A percentile compares a stretch with the other conserved stretches of the same genome.
These are phyloP conservation scores for Vipera ursinii DNA, from an alignment of 2,797 vertebrate species.

Conservation along the genomic window DNA sequence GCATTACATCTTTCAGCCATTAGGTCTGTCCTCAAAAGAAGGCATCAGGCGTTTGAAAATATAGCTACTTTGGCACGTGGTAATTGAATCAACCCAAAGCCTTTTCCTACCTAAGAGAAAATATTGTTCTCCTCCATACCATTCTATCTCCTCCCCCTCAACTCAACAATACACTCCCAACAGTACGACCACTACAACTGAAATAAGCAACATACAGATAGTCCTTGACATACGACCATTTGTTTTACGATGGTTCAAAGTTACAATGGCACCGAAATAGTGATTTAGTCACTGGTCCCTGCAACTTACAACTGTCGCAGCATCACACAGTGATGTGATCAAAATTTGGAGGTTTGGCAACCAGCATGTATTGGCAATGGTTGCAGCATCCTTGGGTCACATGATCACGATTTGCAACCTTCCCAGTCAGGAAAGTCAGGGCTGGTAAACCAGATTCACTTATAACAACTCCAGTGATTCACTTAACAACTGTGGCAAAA, in stretches of 20 bases:
- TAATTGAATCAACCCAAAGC: not conserved
- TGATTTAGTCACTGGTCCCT: not conserved
- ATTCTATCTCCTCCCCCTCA: not conserved
- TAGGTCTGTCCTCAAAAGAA: not conserved
- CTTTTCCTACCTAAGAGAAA: not conserved
- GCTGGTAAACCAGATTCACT: not conserved
- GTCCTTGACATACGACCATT: not conserved
- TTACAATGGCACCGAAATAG: not conserved
- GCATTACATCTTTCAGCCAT: not conserved
- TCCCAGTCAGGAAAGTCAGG: not conserved
- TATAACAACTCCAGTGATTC: not conserved
- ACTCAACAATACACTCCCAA: not conserved
- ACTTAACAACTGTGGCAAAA: not conserved
- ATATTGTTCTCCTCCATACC: not conserved
- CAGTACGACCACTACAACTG: too few relatives aligned
- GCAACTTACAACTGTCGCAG: not conserved
- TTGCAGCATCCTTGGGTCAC: not conserved
- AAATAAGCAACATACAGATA: not conserved
- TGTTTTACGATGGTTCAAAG: not conserved
- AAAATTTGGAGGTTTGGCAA: not conserved
- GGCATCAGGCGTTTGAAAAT: not conserved
- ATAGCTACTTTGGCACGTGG: not conserved
- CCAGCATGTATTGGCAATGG: not conserved
- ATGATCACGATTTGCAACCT: not conserved
- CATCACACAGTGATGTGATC: not conserved